Conservation (phyloP, 2,113 vertebrate genomes). For the Balaeniceps rex region DNA sequence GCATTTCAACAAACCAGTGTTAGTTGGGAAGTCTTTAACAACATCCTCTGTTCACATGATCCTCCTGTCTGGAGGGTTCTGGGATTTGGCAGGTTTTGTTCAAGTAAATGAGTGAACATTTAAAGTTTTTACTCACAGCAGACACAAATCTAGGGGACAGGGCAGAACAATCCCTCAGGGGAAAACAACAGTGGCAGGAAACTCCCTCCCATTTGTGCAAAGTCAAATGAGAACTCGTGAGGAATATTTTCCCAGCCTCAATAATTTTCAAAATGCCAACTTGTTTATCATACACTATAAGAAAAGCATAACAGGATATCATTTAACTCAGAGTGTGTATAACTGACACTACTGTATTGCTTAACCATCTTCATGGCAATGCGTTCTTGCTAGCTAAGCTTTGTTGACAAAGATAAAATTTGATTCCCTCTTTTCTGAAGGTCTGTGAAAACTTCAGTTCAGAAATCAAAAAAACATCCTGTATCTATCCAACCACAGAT, state of each 20-base stretch:
- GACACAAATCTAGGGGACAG: neutral
- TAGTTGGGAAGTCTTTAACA: neutral
- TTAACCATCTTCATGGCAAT: neutral
- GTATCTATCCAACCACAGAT: neutral
- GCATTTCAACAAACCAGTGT: neutral
- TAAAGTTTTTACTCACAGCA: neutral
- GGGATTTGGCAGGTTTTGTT: neutral
- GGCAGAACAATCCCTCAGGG: neutral
- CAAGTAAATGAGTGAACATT: neutral
- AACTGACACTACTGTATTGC: neutral
- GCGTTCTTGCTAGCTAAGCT: neutral
- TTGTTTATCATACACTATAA: neutral
- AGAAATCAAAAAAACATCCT: neutral
- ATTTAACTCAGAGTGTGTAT: neutral
- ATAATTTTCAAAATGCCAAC: slow-evolving; percentile 18
- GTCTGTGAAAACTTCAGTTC: neutral
- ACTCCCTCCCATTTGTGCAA: neutral
- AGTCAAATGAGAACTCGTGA: slow-evolving; percentile 2
- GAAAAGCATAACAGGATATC: neutral
- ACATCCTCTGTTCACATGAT: neutral
- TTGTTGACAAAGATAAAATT: neutral
- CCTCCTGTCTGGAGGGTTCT: neutral
- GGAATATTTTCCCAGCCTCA: neutral
- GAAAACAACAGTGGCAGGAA: neutral
- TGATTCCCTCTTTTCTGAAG: neutral